Evolutionary conservation across 1,140 invertebrate species (phyloP).

Genomic region (Subanguina moxae): DNA sequence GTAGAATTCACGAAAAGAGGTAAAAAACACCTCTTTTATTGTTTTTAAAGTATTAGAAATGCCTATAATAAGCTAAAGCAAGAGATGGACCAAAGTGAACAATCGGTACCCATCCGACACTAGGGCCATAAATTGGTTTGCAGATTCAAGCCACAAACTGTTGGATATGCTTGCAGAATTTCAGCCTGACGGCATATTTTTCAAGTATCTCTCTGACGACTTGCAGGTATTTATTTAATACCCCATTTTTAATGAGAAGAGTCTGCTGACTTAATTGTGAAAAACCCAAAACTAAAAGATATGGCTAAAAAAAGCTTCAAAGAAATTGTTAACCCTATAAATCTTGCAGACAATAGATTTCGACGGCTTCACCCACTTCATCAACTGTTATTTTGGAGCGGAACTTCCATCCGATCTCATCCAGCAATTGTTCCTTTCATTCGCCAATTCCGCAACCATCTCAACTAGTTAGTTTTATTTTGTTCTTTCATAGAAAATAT

Average conservation of each 20-base stretch:
- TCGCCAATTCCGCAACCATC: conserved; percentile 31
- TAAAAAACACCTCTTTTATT: too few relatives aligned
- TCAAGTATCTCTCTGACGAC: conserved; percentile 50
- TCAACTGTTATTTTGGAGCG: conserved; percentile 57
- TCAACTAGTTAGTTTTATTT: neutral
- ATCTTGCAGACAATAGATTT: conserved; percentile 55
- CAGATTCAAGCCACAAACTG: conserved; percentile 56
- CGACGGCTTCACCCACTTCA: conserved; percentile 54
- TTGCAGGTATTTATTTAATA: conserved; percentile 31
- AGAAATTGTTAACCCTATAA: conserved; percentile 9
- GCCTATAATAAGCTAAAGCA: too few relatives aligned
- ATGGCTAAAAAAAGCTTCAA: neutral
- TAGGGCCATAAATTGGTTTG: too few relatives aligned
- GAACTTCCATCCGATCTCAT: conserved; percentile 55
- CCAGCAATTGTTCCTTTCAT: conserved; percentile 57
- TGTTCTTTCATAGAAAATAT: neutral
- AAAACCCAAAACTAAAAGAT: neutral
- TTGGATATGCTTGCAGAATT: conserved; percentile 56
- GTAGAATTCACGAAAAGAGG: too few relatives aligned
- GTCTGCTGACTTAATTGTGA: neutral
- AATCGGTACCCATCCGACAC: too few relatives aligned
- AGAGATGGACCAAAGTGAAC: too few relatives aligned
- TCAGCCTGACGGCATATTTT: conserved; percentile 58
- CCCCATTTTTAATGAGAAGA: neutral
- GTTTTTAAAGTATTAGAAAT: too few relatives aligned